phyloP scores from a whole-genome alignment of 2,888 invertebrate genomes.

The Petrolisthes cinctipes region DNA sequence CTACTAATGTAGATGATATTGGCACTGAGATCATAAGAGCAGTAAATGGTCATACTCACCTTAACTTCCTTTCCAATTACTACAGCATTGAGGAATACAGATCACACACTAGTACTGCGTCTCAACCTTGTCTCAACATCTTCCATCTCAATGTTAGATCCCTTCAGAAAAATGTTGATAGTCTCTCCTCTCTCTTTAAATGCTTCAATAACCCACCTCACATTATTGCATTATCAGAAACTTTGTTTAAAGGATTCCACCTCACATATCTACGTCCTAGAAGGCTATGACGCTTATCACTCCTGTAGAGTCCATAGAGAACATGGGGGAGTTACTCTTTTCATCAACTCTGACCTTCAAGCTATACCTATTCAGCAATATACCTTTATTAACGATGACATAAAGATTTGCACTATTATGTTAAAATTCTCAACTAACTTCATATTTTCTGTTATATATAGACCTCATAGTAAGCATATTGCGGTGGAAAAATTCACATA shows the following conservation, averaged over 20 bases:
- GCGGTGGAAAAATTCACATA: not conserved
- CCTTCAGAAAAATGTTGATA: not conserved
- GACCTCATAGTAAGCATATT: not conserved
- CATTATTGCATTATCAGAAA: not conserved
- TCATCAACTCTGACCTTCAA: no score
- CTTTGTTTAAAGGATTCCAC: not conserved
- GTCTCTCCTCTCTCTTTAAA: not conserved
- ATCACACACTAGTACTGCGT: not conserved
- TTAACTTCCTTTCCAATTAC: not conserved
- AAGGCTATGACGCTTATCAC: not conserved
- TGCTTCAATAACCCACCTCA: not conserved
- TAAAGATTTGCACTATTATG: no score
- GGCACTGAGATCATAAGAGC: not conserved
- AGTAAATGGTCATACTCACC: not conserved
- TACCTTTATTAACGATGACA: no score
- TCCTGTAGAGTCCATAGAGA: not conserved
- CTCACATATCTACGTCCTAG: not conserved
- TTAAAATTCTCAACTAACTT: no score
- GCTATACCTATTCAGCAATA: no score
- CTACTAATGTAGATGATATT: not conserved
- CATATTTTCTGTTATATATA: no score
- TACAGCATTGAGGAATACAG: conserved; percentile 1
- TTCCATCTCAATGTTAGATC: not conserved
- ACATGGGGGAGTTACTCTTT: no score
- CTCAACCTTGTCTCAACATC: conserved; percentile 17